Evolutionary conservation across 2,797 vertebrate species (phyloP).

Genomic region (Discoglossus pictus): DNA sequence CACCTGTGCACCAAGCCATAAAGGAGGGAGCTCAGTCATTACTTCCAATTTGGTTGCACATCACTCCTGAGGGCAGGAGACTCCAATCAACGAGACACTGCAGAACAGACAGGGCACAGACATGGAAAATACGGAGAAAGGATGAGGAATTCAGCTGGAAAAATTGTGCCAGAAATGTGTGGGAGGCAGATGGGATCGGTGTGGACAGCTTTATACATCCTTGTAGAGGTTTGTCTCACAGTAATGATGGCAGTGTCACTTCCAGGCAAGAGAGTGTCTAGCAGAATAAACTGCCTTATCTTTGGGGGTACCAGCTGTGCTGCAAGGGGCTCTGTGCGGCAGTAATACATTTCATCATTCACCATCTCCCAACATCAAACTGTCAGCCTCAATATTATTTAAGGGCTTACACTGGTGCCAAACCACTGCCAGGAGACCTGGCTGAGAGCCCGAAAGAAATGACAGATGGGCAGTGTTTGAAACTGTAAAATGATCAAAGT

Average conservation of each 20-base stretch:
- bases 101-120: not conserved
- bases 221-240: slow-evolving; percentile 5
- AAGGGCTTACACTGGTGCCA: not conserved
- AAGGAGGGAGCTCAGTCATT: not conserved
- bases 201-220: slow-evolving; percentile 35
- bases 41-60: slow-evolving; percentile 1
- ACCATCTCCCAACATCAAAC: slow-evolving; percentile 27
- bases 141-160: slow-evolving; percentile 4
- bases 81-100: not conserved
- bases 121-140: not conserved
- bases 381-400: slow-evolving; percentile 35
- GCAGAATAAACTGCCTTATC: slow-evolving; percentile 19
- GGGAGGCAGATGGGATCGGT: slow-evolving; percentile 21
- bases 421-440: slow-evolving; percentile 1
- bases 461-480: not conserved
- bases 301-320: slow-evolving; percentile 20
- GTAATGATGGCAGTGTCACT: slow-evolving; percentile 24
- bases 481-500: not conserved
- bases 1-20: not conserved
- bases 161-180: slow-evolving; percentile 5
- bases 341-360: slow-evolving; percentile 35
- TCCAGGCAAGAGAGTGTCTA: slow-evolving; percentile 4
- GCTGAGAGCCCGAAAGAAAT: slow-evolving; percentile 18
- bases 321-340: slow-evolving; percentile 3
- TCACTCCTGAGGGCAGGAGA: not conserved